A percentile compares a stretch with the other conserved stretches of the same genome.
Conservation (phyloP, 1,140 invertebrate species). For the Microplitis demolitor region DNA sequence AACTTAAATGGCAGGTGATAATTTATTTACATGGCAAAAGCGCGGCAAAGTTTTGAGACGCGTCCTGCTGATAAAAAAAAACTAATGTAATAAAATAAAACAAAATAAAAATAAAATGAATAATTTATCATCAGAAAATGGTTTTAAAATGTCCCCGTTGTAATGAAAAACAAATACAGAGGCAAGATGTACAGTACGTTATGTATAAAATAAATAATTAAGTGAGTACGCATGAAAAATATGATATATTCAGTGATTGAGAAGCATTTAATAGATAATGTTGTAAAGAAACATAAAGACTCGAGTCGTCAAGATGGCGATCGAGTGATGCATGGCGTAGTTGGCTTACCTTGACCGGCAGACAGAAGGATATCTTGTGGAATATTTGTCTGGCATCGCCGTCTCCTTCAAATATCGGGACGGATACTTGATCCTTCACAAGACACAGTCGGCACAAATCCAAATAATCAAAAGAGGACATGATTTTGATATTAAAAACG, state of each 20-base stretch:
- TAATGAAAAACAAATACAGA: too few relatives aligned
- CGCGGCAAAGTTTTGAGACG: too few relatives aligned
- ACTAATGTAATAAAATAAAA: too few relatives aligned
- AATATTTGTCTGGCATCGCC: conserved; percentile 64
- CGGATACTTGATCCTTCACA: conserved; percentile 64
- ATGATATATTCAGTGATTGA: neutral
- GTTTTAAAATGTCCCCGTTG: too few relatives aligned
- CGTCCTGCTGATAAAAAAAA: too few relatives aligned
- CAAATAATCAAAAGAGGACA: conserved; percentile 62
- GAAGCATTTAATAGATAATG: neutral
- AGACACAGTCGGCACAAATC: conserved; percentile 66
- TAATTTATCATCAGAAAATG: too few relatives aligned
- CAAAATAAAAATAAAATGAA: too few relatives aligned
- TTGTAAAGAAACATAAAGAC: neutral
- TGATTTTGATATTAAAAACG: conserved; percentile 48
- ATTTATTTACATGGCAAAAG: too few relatives aligned
- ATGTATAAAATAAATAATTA: neutral
- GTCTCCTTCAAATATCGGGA: conserved; percentile 65
- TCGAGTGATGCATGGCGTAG: conserved; percentile 50
- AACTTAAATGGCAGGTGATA: too few relatives aligned
- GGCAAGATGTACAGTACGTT: neutral
- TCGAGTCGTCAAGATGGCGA: conserved; percentile 38
- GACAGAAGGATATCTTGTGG: conserved; percentile 65
- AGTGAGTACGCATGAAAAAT: too few relatives aligned
- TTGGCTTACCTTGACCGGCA: conserved; percentile 67